phyloP scores from a whole-genome alignment of 2,797 vertebrate genomes.

The Neosilurus mollespiculum region DNA sequence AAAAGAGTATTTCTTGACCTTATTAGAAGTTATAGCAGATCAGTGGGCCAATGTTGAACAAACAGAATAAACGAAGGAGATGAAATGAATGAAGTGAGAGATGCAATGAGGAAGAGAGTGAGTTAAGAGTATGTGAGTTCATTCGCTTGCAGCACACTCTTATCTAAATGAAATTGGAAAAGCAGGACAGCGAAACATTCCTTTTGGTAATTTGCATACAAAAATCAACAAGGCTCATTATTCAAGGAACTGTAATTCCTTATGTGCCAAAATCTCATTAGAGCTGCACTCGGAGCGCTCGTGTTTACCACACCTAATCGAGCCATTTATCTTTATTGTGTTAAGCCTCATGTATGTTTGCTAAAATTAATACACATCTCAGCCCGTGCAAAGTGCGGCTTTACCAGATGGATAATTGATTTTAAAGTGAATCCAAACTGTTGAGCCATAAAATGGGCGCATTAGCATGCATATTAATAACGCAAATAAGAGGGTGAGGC shows the following conservation, averaged over 20 bases:
- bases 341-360: slow-evolving; percentile 66
- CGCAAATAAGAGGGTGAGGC: slow-evolving; percentile 56
- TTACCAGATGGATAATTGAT: slow-evolving; percentile 73
- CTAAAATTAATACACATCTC: slow-evolving; percentile 67
- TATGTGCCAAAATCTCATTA: slow-evolving; percentile 67
- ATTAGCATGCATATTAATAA: slow-evolving; percentile 69
- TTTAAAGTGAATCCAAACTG: slow-evolving; percentile 67
- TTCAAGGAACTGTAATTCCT: slow-evolving; percentile 66
- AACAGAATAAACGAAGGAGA: slow-evolving; percentile 51
- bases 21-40: slow-evolving; percentile 55
- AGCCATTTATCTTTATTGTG: slow-evolving; percentile 69
- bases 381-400: slow-evolving; percentile 66
- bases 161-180: slow-evolving; percentile 67
- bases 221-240: slow-evolving; percentile 66
- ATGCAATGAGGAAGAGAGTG: slow-evolving; percentile 34
- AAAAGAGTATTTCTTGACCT: slow-evolving; percentile 49
- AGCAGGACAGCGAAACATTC: slow-evolving; percentile 65
- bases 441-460: slow-evolving; percentile 67
- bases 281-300: slow-evolving; percentile 53
- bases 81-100: slow-evolving; percentile 33
- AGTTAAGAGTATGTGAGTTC: slow-evolving; percentile 57
- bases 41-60: slow-evolving; percentile 54
- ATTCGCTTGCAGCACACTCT: slow-evolving; percentile 57
- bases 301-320: slow-evolving; percentile 67
- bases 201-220: slow-evolving; percentile 65